Evolutionary conservation across 2,113 vertebrate genomes (phyloP).

Genomic region (Axis porcinus): DNA sequence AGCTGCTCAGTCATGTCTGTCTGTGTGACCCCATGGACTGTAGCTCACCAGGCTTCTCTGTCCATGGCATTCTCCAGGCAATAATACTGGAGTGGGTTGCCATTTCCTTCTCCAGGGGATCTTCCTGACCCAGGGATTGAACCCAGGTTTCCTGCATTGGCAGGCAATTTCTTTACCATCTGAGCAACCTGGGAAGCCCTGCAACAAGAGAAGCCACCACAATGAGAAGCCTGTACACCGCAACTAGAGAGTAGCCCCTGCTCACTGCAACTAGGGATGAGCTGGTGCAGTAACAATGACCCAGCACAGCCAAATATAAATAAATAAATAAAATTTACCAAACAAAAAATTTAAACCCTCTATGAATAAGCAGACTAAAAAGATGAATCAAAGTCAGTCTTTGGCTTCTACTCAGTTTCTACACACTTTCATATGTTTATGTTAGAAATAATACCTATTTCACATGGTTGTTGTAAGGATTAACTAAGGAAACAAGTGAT

Average conservation of each 20-base stretch:
- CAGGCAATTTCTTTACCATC: neutral
- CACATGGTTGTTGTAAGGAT: neutral
- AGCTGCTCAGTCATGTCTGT: neutral
- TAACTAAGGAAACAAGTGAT: neutral
- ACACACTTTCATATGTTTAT: neutral
- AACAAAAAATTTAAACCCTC: neutral
- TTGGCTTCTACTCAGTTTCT: neutral
- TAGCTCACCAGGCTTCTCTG: neutral
- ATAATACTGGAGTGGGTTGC: neutral
- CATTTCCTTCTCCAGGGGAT: neutral
- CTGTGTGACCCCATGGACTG: neutral
- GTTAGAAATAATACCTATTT: neutral
- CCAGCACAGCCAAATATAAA: neutral
- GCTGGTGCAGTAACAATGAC: fast-evolving
- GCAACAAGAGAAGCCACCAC: neutral
- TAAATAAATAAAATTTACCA: neutral
- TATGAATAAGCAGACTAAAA: neutral
- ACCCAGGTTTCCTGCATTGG: neutral
- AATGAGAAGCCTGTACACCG: neutral
- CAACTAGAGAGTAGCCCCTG: neutral
- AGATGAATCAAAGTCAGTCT: neutral
- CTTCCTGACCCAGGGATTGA: neutral
- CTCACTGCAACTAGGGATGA: neutral
- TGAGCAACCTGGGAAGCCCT: neutral
- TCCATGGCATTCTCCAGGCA: neutral